A percentile compares a stretch with the other conserved stretches of the same genome.
phyloP scores from a whole-genome alignment of 2,888 invertebrate species.

The Endomychus coccineus region DNA sequence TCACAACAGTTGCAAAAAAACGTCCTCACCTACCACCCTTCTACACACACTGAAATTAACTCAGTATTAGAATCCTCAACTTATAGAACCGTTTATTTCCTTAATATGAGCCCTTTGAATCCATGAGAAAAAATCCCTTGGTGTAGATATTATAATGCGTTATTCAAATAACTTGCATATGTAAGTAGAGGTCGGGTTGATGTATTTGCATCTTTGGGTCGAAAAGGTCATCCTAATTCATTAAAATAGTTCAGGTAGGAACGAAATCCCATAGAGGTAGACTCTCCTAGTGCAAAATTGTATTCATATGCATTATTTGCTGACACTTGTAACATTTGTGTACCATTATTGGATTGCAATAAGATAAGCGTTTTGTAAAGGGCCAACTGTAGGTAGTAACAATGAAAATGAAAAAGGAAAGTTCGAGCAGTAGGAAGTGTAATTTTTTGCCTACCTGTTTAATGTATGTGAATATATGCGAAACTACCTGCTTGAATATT shows the following conservation, averaged over 20 bases:
- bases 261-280: constrained; percentile 21
- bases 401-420: constrained; percentile 26
- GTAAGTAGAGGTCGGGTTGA: constrained; percentile 37
- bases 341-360: constrained; percentile 24
- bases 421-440: constrained; percentile 32
- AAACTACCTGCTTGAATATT: constrained; percentile 46
- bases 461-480: constrained; percentile 45
- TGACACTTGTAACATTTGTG: constrained; percentile 25
- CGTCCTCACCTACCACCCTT: too few species aligned
- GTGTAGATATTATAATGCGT: constrained; percentile 31
- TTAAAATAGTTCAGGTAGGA: constrained; percentile 38
- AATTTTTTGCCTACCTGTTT: constrained; percentile 44
- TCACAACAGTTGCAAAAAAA: too few species aligned
- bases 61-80: too few species aligned
- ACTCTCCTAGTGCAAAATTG: constrained; percentile 16
- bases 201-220: constrained; percentile 42
- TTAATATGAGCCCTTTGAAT: constrained; percentile 10
- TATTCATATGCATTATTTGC: constrained; percentile 19
- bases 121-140: constrained; percentile 38
- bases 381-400: constrained; percentile 1
- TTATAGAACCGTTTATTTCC: too few species aligned
- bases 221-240: constrained; percentile 40
- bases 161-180: constrained; percentile 43
- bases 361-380: constrained; percentile 1
- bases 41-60: too few species aligned